These are phyloP conservation scores for Strongylocentrotus purpuratus DNA, from an alignment of 35 echinoderm and acorn worm genomes.

Conservation along the genomic window DNA sequence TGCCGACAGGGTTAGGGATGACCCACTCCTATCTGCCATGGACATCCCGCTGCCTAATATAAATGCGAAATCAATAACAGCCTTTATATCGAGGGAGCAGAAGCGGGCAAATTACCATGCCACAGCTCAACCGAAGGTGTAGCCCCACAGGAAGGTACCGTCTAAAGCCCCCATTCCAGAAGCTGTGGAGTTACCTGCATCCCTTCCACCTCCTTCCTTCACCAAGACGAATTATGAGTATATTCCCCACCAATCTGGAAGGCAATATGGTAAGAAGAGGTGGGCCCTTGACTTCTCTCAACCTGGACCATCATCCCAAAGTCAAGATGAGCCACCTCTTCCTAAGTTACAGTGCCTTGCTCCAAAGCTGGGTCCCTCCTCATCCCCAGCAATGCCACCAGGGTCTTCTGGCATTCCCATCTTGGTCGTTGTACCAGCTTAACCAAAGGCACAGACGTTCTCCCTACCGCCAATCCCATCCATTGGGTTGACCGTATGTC, in stretches of 20 bases:
- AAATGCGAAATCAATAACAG: conserved; percentile 8
- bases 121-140: background rate
- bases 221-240: too few relatives aligned
- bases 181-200: background rate
- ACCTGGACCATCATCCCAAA: background rate
- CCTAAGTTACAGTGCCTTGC: conserved; percentile 32
- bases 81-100: background rate
- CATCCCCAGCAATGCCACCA: conserved; percentile 6
- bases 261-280: background rate
- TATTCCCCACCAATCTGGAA: conserved; percentile 16
- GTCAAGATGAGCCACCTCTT: conserved; percentile 18
- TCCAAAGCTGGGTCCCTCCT: background rate
- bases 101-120: background rate
- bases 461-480: background rate
- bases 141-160: background rate
- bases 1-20: conserved; percentile 42
- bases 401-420: conserved; percentile 16
- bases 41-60: conserved; percentile 25
- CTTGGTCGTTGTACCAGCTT: conserved; percentile 33
- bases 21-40: background rate
- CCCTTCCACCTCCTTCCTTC: conserved; percentile 41
- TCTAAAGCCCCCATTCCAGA: conserved; percentile 27
- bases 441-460: conserved; percentile 25
- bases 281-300: background rate
- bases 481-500: background rate